A percentile compares a stretch with the other conserved stretches of the same genome.
phyloP scores from a whole-genome alignment of 2,888 invertebrate species.

The Scotopteryx bipunctaria region DNA sequence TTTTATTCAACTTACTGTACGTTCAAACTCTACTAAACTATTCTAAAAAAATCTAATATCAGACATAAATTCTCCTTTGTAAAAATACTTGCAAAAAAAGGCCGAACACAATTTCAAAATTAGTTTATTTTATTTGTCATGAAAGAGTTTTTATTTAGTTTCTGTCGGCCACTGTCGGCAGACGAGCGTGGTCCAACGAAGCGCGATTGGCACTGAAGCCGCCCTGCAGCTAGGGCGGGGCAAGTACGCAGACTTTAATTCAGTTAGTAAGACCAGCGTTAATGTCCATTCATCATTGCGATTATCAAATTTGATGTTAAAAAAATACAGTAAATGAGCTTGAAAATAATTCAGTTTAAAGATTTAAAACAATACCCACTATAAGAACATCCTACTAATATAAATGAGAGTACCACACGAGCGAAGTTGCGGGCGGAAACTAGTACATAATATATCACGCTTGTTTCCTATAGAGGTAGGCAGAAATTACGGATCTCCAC shows the following conservation, averaged over 20 bases:
- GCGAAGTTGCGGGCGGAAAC: too few relatives aligned
- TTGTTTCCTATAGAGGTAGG: too few relatives aligned
- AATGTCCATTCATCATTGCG: slow-evolving; percentile 5
- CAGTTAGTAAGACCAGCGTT: slow-evolving; percentile 52
- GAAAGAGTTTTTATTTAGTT: slow-evolving; percentile 10
- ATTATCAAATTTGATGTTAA: too few relatives aligned
- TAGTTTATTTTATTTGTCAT: slow-evolving; percentile 12
- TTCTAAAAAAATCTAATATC: too few relatives aligned
- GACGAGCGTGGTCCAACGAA: slow-evolving; percentile 42
- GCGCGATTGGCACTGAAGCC: slow-evolving; percentile 51
- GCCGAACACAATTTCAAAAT: slow-evolving; percentile 9
- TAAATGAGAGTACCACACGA: too few relatives aligned
- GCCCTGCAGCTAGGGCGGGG: slow-evolving; percentile 52
- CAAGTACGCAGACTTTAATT: slow-evolving; percentile 58
- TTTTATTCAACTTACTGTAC: slow-evolving; percentile 20
- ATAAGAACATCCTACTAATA: too few relatives aligned
- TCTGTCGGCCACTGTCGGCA: slow-evolving; percentile 8
- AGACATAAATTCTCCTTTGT: slow-evolving; percentile 15
- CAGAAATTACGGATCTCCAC: too few relatives aligned
- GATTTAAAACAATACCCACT: too few relatives aligned
- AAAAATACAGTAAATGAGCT: too few relatives aligned
- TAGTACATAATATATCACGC: too few relatives aligned
- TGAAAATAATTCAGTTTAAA: too few relatives aligned
- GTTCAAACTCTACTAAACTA: not conserved
- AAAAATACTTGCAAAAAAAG: slow-evolving; percentile 6